These are phyloP conservation scores for Eilema depressum DNA, from an alignment of 2,888 invertebrate genomes.

Conservation along the genomic window DNA sequence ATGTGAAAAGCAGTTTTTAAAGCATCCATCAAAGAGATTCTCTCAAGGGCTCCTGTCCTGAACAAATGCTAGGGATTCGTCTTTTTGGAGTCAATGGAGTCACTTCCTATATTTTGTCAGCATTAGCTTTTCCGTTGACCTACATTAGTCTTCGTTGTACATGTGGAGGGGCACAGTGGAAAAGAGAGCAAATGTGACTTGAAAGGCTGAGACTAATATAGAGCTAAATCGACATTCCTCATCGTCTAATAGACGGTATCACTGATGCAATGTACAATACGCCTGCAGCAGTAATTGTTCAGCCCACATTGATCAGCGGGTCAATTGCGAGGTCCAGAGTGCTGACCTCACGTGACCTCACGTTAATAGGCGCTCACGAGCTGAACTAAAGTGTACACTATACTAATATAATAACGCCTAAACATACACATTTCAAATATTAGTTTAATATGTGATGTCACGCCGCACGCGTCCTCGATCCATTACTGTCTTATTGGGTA, in stretches of 20 bases:
- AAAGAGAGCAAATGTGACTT: too few species aligned
- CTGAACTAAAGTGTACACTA: slow-evolving; percentile 5
- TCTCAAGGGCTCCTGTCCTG: too few species aligned
- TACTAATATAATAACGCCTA: slow-evolving; percentile 15
- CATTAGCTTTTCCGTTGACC: too few species aligned
- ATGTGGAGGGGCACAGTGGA: too few species aligned
- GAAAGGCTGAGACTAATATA: too few species aligned
- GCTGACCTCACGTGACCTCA: slow-evolving; percentile 35
- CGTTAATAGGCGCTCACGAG: slow-evolving; percentile 25
- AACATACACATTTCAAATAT: slow-evolving; percentile 6
- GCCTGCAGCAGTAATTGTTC: slow-evolving; percentile 4
- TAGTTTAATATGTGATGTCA: slow-evolving; percentile 6
- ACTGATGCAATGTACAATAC: background rate
- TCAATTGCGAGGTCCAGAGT: slow-evolving; percentile 55
- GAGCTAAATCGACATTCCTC: too few species aligned
- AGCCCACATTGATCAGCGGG: slow-evolving; percentile 56
- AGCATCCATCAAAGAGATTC: too few species aligned
- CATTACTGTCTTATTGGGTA: background rate
- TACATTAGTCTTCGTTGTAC: too few species aligned
- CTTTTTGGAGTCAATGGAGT: too few species aligned
- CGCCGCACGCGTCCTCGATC: background rate
- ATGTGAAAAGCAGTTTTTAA: too few species aligned
- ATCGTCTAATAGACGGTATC: background rate
- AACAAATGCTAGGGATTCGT: too few species aligned
- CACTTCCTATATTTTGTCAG: too few species aligned